Evolutionary conservation across 2,113 vertebrate genomes (phyloP), one percentile per base, ranked within the genome.

Genomic region (Otolemur garnettii): DNA sequence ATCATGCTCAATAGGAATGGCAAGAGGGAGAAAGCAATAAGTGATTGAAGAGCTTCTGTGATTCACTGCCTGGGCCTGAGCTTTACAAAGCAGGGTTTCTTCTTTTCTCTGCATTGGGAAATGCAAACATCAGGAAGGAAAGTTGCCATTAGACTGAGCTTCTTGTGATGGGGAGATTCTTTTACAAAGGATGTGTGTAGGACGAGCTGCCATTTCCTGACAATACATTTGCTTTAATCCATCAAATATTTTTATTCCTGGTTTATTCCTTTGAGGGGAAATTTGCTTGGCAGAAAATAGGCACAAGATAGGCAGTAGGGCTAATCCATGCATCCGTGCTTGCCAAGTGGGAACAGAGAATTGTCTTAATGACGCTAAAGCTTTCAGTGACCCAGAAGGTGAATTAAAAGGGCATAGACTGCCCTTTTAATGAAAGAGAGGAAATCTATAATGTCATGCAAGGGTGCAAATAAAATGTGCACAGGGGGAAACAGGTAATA

Each of bases 181-280:
- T 94, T 93, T 94, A 95, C 89, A 97, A 96, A 98, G 94, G 92
- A 91, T 91, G 87, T 96, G 89, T 97, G 81, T 81, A 90, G 95
- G 38, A 74, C 95, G 96, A 96, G 93, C 71, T 74, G 91, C 74
- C 38, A 72, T 18, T 96, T 85, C 97, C 90, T 85, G 92, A 93
- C 93, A 98, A 97, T 91, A 91, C 64, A 57, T 95, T 98, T 50
- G 35, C 97, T 96, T 98, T 97, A 96, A 98, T 96, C 91, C 91
- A 97, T 97, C 97, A 97, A 97, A 97, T 98, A 96, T 95, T 97
- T 96, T 98, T 96, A 98, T 96, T 97, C 87, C 71, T 81, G 68
- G 57, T 68, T 96, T 96, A 74, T 97, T 98, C 97, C 91, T 98
- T 96, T 96, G 87, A 97, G 94, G 92, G 69, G 12, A 98, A 93